Base-by-base conservation (phyloP, 2,888 invertebrate genomes). In the Volucella inflata region DNA sequence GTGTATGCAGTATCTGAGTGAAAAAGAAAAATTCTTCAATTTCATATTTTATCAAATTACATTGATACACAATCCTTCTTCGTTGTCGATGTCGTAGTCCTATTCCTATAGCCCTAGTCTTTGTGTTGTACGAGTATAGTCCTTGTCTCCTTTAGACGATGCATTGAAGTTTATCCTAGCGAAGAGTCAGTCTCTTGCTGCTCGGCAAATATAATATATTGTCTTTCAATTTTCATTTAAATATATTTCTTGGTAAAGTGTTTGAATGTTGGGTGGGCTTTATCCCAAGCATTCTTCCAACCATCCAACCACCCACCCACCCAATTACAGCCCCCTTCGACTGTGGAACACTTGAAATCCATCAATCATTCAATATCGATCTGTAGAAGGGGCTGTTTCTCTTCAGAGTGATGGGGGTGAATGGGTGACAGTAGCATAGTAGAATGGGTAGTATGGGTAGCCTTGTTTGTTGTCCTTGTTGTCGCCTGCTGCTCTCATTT, bases 401-500 rank as follows among this genome's bases (percentile, higher is more conserved):
- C 30, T n/a, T 59, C 9, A 1, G 30, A 8, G 14, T 1, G 17
- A 53, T 2, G 8, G 50, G 51, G 57, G 21, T 16, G 30, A 9
- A n/a, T 3, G 42, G 51, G n/a, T 14, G 53, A 16, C 6, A 51
- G 55, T 11, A 36, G 44, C 16, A 6, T 40, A 10, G 55, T 30
- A 36, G 30, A 3, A n/a, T 12, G 48, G 60, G 38, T n/a, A n/a
- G 83, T 87, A 60, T 60, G 12, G 17, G 50, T 74, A 16, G 40
- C 62, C 64, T 62, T 76, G 79, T 83, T 83, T 85, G 80, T 85
- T 84, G 85, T 85, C 81, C 76, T 85, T 80, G 84, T 75, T 79
- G 89, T 89, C 89, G 89, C 90, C 89, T 89, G 89, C 88, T 89
- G 89, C 88, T 89, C 87, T 88, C 88, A 87, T 89, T 89, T 88